Evolutionary conservation across 2,797 vertebrate genomes (phyloP), one percentile per base, ranked within the genome.

Genomic region (Cossypha polioptera): DNA sequence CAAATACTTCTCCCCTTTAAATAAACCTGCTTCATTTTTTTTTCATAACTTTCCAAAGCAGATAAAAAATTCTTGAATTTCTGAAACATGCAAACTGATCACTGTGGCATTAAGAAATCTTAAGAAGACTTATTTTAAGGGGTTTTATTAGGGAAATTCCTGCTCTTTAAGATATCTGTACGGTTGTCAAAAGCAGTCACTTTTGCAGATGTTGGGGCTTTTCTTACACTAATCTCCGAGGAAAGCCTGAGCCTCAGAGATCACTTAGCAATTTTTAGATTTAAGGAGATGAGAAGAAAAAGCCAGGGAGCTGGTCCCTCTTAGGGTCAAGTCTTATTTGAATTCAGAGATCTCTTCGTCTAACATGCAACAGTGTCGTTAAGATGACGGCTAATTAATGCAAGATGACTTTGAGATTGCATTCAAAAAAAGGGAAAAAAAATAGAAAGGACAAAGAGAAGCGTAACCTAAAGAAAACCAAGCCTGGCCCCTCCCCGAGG

Each of bases 181-280:
- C 95, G 97, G 97, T 97, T 97, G 97, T 98, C 97, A 97, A 95
- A 98, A 97, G 96, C 96, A 97, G 97, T 97, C 97, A 97, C 97
- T 97, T 97, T 97, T 97, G 96, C 96, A 97, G 96, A 97, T 97
- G 96, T 97, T 97, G 97, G 97, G 97, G 96, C 97, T 97, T 97
- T 97, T 97, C 97, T 97, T 97, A 97, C 97, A 97, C 97, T 97
- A 98, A 98, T 97, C 97, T 97, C 97, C 95, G 96, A 97, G 97
- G 96, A 97, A 97, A 97, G 97, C 97, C 95, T 97, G 97, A 97
- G 96, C 96, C 96, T 96, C 96, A 97, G 97, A 97, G 97, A 98
- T 98, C 97, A 97, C 97, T 97, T 97, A 96, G 97, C 97, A 98
- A 98, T 98, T 97, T 98, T 97, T 97, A 97, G 97, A 97, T 98